Conservation (phyloP, 1,140 invertebrate species). For the Pseudomyrmex gracilis region DNA sequence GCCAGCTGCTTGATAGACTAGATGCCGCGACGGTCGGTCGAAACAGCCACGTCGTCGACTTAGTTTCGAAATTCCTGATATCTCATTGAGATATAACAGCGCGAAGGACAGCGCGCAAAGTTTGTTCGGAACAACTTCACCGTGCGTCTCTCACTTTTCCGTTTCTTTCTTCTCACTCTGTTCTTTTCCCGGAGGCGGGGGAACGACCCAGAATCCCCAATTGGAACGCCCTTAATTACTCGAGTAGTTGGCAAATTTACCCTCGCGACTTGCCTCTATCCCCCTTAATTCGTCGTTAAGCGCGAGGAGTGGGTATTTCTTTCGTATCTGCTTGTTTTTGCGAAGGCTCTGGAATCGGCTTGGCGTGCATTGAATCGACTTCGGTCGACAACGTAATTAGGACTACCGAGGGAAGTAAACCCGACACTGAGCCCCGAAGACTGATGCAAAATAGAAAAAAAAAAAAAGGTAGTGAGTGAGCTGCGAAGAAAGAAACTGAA, state of each 20-base stretch:
- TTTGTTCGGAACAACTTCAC: conserved; percentile 29
- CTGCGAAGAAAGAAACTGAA: background rate
- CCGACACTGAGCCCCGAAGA: background rate
- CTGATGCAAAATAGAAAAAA: conserved; percentile 28
- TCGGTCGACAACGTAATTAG: conserved; percentile 41
- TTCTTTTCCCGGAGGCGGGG: background rate
- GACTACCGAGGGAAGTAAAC: conserved; percentile 4
- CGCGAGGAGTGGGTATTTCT: conserved; percentile 17
- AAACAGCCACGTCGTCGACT: conserved; percentile 2
- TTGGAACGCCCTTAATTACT: conserved; percentile 63
- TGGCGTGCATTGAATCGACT: conserved; percentile 27
- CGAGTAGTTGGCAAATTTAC: conserved; percentile 66
- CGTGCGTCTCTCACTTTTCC: background rate
- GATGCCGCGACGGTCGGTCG: background rate
- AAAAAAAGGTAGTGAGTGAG: background rate
- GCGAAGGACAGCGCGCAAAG: background rate
- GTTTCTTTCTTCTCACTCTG: background rate
- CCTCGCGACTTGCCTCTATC: conserved; percentile 16
- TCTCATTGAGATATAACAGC: conserved; percentile 41
- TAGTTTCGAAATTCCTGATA: conserved; percentile 8
- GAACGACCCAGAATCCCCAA: conserved; percentile 49
- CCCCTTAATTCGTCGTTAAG: conserved; percentile 53
- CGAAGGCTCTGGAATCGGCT: conserved; percentile 31
- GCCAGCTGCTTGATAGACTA: background rate
- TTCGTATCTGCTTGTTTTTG: conserved; percentile 36